Base-by-base conservation (phyloP, 1,140 invertebrate genomes). In the Helicoverpa armigera region DNA sequence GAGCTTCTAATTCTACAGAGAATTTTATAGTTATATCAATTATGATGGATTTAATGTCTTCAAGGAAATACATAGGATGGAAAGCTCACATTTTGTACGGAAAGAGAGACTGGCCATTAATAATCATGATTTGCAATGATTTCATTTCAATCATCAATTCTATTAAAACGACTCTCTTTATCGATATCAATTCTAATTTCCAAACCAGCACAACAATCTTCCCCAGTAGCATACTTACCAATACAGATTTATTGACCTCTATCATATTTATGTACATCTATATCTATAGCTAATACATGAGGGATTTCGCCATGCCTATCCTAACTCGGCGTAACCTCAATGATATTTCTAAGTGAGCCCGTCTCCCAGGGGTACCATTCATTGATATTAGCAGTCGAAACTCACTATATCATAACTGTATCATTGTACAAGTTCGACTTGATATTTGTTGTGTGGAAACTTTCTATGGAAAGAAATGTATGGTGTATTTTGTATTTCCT, bases 311-410 rank as follows among this genome's bases (percentile, higher is more conserved):
- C 58, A 73, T 67, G 60, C 48, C 75, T 77, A 63, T 67, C 56
- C 60, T 43, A 67, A 69, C 60, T 79, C 31, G 43, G 60, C 53
- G 29, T 58, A 70, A 72, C 76, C 81, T 82, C 76, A 82, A 82
- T 82, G 76, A 82, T 79, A 76, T 58, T 73, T 60, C 70, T 48
- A 79, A 82, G 81, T 82, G 50, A 79, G 73, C 60, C 61, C 50
- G 48, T 10, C 13, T 79, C 81, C 51, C 70, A 2, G 69, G 78
- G 82, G 78, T 14, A 72, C 82, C 79, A 76, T 83, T 80, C 73
- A 77, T 83, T 81, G 82, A 83, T 86, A 83, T 87, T 87, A 87
- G 69, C 73, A 70, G 80, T 81, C 79, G 72, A 83, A 86, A 84
- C 80, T 83, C 70, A 48, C 67, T 80, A 73, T 80, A 80, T 80